These are phyloP conservation scores for Sebastes baramenuke DNA, from an alignment of 2,797 vertebrate genomes.

Conservation along the genomic window DNA sequence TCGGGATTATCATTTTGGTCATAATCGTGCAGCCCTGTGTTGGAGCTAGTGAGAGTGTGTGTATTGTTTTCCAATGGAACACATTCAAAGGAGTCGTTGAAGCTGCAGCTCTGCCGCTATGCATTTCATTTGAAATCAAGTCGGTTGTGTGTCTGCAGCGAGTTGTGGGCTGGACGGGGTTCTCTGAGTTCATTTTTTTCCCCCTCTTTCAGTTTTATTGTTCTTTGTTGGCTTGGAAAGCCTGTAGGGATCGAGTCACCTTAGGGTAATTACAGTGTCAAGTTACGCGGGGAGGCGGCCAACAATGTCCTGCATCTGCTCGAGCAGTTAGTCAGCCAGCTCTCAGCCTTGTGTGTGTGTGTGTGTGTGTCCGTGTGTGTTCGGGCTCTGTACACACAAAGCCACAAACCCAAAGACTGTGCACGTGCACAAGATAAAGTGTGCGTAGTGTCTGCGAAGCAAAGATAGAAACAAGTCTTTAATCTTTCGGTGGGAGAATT, in stretches of 20 bases:
- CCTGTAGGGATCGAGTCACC: constrained; percentile 66
- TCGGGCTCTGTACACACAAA: neutral
- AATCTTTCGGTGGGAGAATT: neutral
- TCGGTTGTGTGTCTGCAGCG: constrained; percentile 1
- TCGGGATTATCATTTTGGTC: no score
- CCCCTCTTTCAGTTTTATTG: constrained; percentile 39
- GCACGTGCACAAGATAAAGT: neutral
- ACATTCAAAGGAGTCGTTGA: neutral
- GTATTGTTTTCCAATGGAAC: neutral
- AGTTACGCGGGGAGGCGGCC: constrained; percentile 53
- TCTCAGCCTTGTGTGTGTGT: neutral
- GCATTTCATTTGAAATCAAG: neutral
- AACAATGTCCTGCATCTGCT: constrained; percentile 57
- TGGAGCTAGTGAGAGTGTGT: neutral
- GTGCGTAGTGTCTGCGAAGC: neutral
- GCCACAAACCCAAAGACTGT: neutral
- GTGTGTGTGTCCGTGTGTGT: neutral
- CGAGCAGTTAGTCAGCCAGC: constrained; percentile 10
- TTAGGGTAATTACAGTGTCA: constrained; percentile 73
- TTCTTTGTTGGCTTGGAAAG: constrained; percentile 53
- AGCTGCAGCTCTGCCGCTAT: neutral
- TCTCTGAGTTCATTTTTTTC: constrained; percentile 9
- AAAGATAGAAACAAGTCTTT: neutral
- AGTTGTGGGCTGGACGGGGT: neutral
- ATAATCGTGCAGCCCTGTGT: no score